Evolutionary conservation across 2,113 vertebrate genomes (phyloP), one percentile per base, ranked within the genome.

Genomic region (Pomatorhinus ruficollis): DNA sequence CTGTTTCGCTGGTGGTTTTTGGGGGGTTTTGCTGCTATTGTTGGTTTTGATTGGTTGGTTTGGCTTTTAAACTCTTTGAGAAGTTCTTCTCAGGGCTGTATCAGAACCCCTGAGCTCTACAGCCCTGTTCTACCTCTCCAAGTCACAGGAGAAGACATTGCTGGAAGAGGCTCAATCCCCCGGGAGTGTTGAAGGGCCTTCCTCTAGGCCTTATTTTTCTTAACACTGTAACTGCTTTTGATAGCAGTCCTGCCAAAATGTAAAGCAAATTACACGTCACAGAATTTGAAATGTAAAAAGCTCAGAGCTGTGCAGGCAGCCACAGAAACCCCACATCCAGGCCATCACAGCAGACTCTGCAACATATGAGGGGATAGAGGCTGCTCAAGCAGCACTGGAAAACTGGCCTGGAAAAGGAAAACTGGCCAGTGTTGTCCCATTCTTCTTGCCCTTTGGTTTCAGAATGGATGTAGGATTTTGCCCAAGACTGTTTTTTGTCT

Each of bases 1-100:
- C 8, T 35, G 22, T 14, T 47, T 2, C 44, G 28, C 5, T 39
- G 2, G 0, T 44, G 25, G 1, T 2, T 56, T 52, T 80, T 37
- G 9, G 30, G 27, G 11, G 7, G 3, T 39, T 89, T 86, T 35
- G 39, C 13, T 74, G 40, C 10, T 81, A 7, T 3, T 68, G 19
- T 16, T 75, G 21, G 0, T n/a, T 47, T 49, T 19, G 2, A 0
- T 63, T 50, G 35, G 9, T 28, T 60, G 30, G 5, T 33, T 50
- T 52, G 22, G 12, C 53, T 81, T 89, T 39, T 50, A 63, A 74
- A 75, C n/a, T 24, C 4, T 12, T 30, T 16, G 28, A 84, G n/a
- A 42, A 57, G 17, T 12, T 13, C 13, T 74, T 23, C 50, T 52
- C 45, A 15, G 42, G 37, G 45, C 19, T 77, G 7, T 28, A 44